These are phyloP conservation scores for Cladorhizidae sp. DNA, from an alignment of 37 sponge, comb jelly and placozoan species.

Conservation along the genomic window DNA sequence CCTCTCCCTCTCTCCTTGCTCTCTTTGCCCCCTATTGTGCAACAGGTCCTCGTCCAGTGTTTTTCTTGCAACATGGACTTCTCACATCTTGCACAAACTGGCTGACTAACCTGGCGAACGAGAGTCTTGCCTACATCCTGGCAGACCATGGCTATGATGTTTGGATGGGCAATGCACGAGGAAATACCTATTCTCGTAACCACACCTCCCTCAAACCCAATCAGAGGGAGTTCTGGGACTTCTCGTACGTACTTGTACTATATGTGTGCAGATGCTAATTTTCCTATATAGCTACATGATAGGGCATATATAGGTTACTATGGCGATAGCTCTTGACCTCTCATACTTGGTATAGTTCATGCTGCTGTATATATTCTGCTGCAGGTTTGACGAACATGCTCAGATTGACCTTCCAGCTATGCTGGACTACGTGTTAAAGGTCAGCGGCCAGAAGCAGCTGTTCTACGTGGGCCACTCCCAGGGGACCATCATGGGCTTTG, in stretches of 20 bases:
- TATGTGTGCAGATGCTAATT: no score
- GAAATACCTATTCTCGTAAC: constrained; percentile 92
- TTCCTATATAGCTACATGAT: no score
- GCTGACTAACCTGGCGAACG: constrained; percentile 80
- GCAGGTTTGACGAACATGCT: constrained; percentile 87
- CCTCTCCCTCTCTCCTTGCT: no score
- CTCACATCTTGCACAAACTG: constrained; percentile 85
- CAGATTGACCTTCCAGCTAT: constrained; percentile 51
- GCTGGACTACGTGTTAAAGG: constrained; percentile 74
- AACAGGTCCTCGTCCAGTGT: constrained; percentile 50
- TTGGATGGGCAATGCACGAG: constrained; percentile 96
- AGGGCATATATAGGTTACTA: no score
- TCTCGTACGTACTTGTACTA: constrained; percentile 70
- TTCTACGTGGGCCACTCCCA: constrained; percentile 95
- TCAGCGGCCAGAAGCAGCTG: constrained; percentile 52
- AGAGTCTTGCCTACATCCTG: constrained; percentile 85
- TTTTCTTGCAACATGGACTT: constrained; percentile 92
- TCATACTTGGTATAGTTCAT: no score
- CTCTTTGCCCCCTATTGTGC: no score
- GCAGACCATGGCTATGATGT: constrained; percentile 97
- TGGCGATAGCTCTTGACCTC: no score
- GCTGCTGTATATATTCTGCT: not conserved
- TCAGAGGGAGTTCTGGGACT: constrained; percentile 86
- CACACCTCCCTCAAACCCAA: constrained; percentile 72
- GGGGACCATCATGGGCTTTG: constrained; percentile 92